Base-by-base conservation (phyloP, 1,140 invertebrate species). In the Drusus annulatus region DNA sequence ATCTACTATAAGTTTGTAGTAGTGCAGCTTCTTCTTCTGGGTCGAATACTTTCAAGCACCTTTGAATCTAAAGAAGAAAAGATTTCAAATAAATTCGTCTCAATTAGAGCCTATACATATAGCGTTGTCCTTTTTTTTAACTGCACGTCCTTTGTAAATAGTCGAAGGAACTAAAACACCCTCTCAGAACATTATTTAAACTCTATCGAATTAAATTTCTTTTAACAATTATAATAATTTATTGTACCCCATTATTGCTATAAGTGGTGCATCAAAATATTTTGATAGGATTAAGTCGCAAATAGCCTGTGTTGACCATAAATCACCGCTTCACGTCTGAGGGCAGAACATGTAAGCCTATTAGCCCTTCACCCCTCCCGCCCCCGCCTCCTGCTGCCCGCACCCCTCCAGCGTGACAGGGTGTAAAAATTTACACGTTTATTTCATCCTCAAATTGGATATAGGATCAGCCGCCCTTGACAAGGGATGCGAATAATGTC, bases 371-470 rank as follows among this genome's bases (percentile, higher is more conserved):
- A n/a, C 71, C 6, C n/a, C 69, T 31, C 15, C 62, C 1, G 10
- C 6, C 7, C 23, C 3, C 58, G 0, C 19, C 62, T 21, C 56
- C 56, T 21, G 2, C 23, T 1, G 3, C 8, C 31, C 16, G 1
- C 36, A 17, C 51, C 16, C 56, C 31, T 25, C 65, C n/a, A 28
- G 25, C 77, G 51, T 79, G 65, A 73, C 77, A 71, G 54, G 19
- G 54, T 74, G 78, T 52, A 79, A 73, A 74, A 79, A 74, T 74
- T 65, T 75, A 79, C 78, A 71, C 77, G 65, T 79, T 79, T 74
- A 75, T 60, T 58, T 79, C 78, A 79, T 79, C 78, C 78, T 71
- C 78, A 79, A 79, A 79, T 79, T 79, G 78, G 78, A 79, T 79
- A 63, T 25, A 17, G 69, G 78, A 79, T 79, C 36, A 75, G 69